phyloP scores from a whole-genome alignment of 1,140 invertebrate species.

The Delia radicum region DNA sequence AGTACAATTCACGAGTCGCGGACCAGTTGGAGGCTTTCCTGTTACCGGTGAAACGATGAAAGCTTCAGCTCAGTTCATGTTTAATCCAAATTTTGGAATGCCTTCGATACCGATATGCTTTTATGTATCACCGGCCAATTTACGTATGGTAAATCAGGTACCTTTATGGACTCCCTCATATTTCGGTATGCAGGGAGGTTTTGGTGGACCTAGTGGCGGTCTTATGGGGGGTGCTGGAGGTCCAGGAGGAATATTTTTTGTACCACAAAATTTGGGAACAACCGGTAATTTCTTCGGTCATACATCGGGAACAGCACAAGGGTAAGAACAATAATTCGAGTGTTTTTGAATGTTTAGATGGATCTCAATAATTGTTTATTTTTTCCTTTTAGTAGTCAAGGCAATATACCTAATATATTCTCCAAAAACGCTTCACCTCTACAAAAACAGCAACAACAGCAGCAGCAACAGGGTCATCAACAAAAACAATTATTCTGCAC shows the following conservation, averaged over 20 bases:
- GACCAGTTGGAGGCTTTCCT: conserved; percentile 44
- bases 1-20: conserved; percentile 50
- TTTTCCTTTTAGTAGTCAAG: conserved; percentile 31
- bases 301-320: conserved; percentile 38
- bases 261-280: conserved; percentile 44
- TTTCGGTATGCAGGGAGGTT: conserved; percentile 43
- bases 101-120: conserved; percentile 51
- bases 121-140: conserved; percentile 50
- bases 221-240: conserved; percentile 23
- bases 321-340: conserved; percentile 25
- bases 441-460: conserved; percentile 30
- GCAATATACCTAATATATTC: conserved; percentile 45
- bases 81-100: conserved; percentile 51
- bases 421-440: conserved; percentile 49
- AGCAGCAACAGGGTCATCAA: conserved; percentile 31
- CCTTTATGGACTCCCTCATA: conserved; percentile 45
- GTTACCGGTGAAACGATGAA: conserved; percentile 56
- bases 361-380: not conserved
- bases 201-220: conserved; percentile 34
- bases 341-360: not conserved
- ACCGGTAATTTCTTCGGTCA: conserved; percentile 46
- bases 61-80: conserved; percentile 53
- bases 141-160: conserved; percentile 39
- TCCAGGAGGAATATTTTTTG: conserved; percentile 42
- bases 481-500: conserved; percentile 50